Evolutionary conservation across 2,888 invertebrate genomes (phyloP), one percentile per base, ranked within the genome.

Genomic region (Augiades crinisus): DNA sequence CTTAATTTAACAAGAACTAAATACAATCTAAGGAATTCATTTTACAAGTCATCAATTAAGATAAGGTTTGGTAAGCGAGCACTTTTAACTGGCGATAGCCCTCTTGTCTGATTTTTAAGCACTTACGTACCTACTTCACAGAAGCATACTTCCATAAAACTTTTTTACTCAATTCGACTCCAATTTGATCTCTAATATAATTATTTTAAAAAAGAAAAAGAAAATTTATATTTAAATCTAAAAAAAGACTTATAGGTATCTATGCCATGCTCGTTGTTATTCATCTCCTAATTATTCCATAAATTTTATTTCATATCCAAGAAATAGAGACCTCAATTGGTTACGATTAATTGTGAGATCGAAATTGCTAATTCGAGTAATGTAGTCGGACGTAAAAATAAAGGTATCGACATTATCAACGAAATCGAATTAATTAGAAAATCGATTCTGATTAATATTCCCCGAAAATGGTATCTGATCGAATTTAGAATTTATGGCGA

Each of bases 311-410:
- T 40, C n/a, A 10, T 6, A 17, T 3, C 19, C 27, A 27, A 30
- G 33, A 33, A 31, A 33, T 47, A 10, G 16, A 21, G 13, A 1
- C 12, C 8, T 21, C 19, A 14, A 45, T 34, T 45, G 4, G 34
- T 14, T 16, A 44, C 33, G 44, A 31, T 8, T 14, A 21, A 33
- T 44, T 44, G 19, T 40, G 8, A 22, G 14, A 24, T 24, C 22
- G 41, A 31, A 41, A 54, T 52, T 51, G 50, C 41, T 50, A 50
- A 56, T 52, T 50, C 37, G 33, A 56, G 46, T 47, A 34, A 34
- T 13, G 31, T 24, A 17, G 14, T 34, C 7, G 21, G n/a, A 53
- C 49, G 55, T 53, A 51, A 49, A 57, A 59, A 58, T 60, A 54
- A 57, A 56, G 54, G 27, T 34, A 57, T 57, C 38, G 40, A 40